phyloP scores from a whole-genome alignment of 2,797 vertebrate species.

The Avahi laniger region DNA sequence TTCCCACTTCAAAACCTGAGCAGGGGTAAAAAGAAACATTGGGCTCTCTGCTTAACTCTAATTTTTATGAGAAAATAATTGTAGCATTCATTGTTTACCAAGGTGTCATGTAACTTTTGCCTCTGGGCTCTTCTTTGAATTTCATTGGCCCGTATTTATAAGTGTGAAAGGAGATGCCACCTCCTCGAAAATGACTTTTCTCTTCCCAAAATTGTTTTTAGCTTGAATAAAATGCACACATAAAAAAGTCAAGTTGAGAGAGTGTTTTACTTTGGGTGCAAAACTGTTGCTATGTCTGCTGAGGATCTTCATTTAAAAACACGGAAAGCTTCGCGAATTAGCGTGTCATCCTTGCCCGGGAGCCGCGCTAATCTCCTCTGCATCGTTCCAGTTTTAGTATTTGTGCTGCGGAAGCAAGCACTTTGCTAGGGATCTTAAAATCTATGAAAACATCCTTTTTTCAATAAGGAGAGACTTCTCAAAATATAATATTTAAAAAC shows the following conservation, averaged over 20 bases:
- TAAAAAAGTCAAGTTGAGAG: background rate
- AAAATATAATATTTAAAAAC: background rate
- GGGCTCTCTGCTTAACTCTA: background rate
- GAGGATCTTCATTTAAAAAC: background rate
- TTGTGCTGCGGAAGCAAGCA: too few species aligned
- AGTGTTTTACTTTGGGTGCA: background rate
- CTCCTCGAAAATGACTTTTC: background rate
- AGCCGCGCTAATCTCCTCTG: too few species aligned
- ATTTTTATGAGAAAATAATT: background rate
- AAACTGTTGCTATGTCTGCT: background rate
- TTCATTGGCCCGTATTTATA: background rate
- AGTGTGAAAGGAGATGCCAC: background rate
- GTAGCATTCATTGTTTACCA: background rate
- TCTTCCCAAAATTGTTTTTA: background rate
- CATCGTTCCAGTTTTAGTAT: too few species aligned
- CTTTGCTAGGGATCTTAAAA: background rate
- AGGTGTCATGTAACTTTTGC: background rate
- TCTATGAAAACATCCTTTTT: background rate
- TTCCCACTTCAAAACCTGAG: background rate
- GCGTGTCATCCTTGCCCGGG: too few species aligned
- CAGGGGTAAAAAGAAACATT: background rate
- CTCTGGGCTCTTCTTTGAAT: background rate
- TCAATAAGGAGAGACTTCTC: background rate
- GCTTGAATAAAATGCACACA: constrained; percentile 40
- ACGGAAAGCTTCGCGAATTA: too few species aligned